Conservation (phyloP, 2,888 invertebrate genomes). For the Hirudinaria manillensis region DNA sequence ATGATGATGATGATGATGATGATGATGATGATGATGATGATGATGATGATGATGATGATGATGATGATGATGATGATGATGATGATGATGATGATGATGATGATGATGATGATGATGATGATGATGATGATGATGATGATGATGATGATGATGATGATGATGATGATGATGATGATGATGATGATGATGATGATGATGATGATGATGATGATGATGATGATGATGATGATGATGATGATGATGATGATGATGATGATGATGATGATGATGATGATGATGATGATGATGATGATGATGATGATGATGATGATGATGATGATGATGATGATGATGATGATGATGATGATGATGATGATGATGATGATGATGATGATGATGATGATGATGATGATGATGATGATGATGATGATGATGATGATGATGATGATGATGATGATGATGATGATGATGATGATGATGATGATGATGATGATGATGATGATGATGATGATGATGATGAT, state of each 20-base stretch:
- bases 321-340: conserved; percentile 28
- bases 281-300: conserved; percentile 28
- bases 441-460: conserved; percentile 29
- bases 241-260: conserved; percentile 28
- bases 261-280: conserved; percentile 28
- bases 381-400: conserved; percentile 29
- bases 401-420: conserved; percentile 26
- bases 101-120: conserved; percentile 26
- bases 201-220: conserved; percentile 26
- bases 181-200: conserved; percentile 29
- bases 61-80: conserved; percentile 29
- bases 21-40: conserved; percentile 27
- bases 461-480: conserved; percentile 27
- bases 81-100: conserved; percentile 29
- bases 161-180: conserved; percentile 29
- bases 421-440: conserved; percentile 28
- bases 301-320: conserved; percentile 26
- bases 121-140: conserved; percentile 28
- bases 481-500: conserved; percentile 29
- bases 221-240: conserved; percentile 27
- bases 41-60: conserved; percentile 27
- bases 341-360: conserved; percentile 28
- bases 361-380: conserved; percentile 28
- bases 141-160: conserved; percentile 27
- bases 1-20: conserved; percentile 27